phyloP scores from a whole-genome alignment of 2,113 vertebrate species.

The Oxyura jamaicensis region DNA sequence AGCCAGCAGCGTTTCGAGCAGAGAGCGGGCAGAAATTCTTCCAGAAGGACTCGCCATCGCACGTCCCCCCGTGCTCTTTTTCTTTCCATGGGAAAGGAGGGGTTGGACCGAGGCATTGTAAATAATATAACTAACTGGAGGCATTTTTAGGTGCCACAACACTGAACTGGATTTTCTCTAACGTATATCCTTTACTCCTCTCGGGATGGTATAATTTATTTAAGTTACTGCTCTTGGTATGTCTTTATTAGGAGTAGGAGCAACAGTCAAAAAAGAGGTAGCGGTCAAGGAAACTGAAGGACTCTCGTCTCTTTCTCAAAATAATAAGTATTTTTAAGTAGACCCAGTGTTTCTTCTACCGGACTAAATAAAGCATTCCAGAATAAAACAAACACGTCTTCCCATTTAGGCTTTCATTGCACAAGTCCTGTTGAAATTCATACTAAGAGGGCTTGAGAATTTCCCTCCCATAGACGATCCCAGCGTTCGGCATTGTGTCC shows the following conservation, averaged over 20 bases:
- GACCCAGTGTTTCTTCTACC: constrained; percentile 1
- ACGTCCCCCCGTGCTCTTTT: accelerated
- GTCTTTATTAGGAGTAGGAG: constrained; percentile 32
- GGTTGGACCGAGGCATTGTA: neutral
- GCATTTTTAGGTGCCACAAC: constrained; percentile 16
- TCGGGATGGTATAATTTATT: neutral
- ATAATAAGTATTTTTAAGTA: constrained; percentile 58
- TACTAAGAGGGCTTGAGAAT: constrained; percentile 16
- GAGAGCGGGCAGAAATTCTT: neutral
- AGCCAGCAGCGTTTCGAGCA: neutral
- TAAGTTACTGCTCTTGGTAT: neutral
- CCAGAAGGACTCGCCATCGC: accelerated
- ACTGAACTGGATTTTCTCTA: constrained; percentile 20
- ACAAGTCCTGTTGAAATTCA: constrained; percentile 33
- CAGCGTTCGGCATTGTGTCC: neutral
- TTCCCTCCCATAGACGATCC: neutral
- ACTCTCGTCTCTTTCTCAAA: constrained; percentile 45
- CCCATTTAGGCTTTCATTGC: constrained; percentile 19
- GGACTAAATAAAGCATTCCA: constrained; percentile 55
- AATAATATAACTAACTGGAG: neutral
- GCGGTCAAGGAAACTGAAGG: neutral
- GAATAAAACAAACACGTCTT: constrained; percentile 38
- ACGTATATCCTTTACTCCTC: neutral
- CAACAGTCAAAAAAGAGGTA: constrained; percentile 11
- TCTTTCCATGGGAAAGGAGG: constrained; percentile 16